Evolutionary conservation across 2,113 vertebrate species (phyloP).

Genomic region (Menidia beryllina): DNA sequence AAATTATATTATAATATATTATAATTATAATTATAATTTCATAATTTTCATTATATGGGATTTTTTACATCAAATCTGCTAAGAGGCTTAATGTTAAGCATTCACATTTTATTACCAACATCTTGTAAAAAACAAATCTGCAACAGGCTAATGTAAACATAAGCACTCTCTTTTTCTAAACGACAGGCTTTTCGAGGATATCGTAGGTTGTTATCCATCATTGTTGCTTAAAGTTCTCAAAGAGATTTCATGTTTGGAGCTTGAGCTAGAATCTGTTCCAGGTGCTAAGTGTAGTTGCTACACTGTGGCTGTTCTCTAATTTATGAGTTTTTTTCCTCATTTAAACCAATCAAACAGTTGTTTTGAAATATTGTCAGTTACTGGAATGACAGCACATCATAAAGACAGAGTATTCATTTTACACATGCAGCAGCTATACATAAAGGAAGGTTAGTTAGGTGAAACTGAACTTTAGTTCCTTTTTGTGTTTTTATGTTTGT

Average conservation of each 20-base stretch:
- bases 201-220: neutral
- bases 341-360: neutral
- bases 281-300: neutral
- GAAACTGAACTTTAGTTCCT: slow-evolving; percentile 1
- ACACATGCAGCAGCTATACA: slow-evolving; percentile 4
- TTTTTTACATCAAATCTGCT: no score
- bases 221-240: neutral
- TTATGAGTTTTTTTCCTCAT: neutral
- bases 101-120: no score
- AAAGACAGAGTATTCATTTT: neutral
- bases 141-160: neutral
- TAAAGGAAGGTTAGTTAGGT: neutral
- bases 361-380: no score
- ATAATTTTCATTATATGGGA: no score
- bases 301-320: neutral
- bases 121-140: neutral
- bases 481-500: neutral
- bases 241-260: neutral
- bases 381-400: neutral
- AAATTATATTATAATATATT: no score
- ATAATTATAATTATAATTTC: no score
- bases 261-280: neutral
- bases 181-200: neutral
- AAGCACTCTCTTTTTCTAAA: neutral
- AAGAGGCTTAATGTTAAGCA: no score